Evolutionary conservation across 2,888 invertebrate genomes (phyloP).

Genomic region (Drosophila paracracens): DNA sequence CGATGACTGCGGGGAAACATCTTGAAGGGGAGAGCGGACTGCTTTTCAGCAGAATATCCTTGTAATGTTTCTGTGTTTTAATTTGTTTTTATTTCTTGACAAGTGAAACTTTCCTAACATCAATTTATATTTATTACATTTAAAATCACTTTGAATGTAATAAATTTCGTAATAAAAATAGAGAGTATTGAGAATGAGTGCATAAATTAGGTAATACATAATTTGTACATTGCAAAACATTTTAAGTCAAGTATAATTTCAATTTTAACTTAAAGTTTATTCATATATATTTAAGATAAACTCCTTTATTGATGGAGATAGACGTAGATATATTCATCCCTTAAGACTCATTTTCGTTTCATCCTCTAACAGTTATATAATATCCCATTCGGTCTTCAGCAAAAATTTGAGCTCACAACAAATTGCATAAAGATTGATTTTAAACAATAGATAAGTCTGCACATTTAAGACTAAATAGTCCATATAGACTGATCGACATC

Average conservation of each 20-base stretch:
- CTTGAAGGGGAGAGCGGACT: neutral
- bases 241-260: neutral
- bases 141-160: neutral
- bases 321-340: neutral
- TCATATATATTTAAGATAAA: neutral
- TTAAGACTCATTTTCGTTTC: neutral
- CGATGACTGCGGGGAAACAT: neutral
- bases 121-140: neutral
- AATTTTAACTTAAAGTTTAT: neutral
- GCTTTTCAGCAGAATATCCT: constrained; percentile 29
- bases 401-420: neutral
- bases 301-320: neutral
- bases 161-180: neutral
- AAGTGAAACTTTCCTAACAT: neutral
- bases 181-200: neutral
- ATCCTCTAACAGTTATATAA: neutral
- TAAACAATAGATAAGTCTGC: neutral
- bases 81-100: neutral
- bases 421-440: neutral
- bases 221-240: neutral
- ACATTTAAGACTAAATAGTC: neutral
- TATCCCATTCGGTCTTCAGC: neutral
- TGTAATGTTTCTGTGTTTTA: constrained; percentile 1
- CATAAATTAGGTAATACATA: neutral
- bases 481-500: neutral